Evolutionary conservation across 2,113 vertebrate species (phyloP), one percentile per base, ranked within the genome.

Genomic region (Erythrocercus mccallii): DNA sequence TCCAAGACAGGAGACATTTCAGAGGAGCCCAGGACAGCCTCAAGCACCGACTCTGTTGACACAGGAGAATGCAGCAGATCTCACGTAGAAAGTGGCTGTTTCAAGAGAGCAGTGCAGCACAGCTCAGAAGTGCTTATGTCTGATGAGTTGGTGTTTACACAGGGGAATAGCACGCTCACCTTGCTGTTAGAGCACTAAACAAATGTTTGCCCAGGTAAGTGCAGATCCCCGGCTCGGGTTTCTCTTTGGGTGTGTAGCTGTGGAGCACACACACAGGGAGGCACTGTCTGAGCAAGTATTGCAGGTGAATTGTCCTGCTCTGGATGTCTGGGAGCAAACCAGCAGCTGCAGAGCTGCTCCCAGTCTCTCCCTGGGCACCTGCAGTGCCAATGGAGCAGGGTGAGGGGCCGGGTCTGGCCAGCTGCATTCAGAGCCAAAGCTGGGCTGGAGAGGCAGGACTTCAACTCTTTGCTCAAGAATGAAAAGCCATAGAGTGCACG

Each of bases 171-270:
- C 5, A 2, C 0, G 2, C 79, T 93, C 81, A 51, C 88, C 88
- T 73, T 38, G 82, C 88, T 89, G 45, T 68, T 42, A 51, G 58
- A 91, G 83, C 66, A 71, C 86, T 72, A 93, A 95, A 54, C 88
- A 94, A 96, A 93, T 95, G 87, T 96, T 96, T 95, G 80, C 86
- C 61, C 81, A 91, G 86, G 92, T 94, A 70, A 89, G 66, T 9
- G 56, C 54, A 23, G 80, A 31, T 72, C n/a, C 31, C 28, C 3
- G 10, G 64, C 68, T 65, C 44, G 11, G n/a, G 38, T 28, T 70
- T 76, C 6, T 30, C 33, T 2, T 1, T 15, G 61, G 69, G 23
- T 13, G 23, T 37, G 56, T 0, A 10, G 73, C 44, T 92, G 37
- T 30, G 76, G 62, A 45, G 57, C 4, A 1, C 15, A 40, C 27